Base-by-base conservation (phyloP, 30 jellyfish, hydroid and myxozoan species). In the Aurelia sp. region DNA sequence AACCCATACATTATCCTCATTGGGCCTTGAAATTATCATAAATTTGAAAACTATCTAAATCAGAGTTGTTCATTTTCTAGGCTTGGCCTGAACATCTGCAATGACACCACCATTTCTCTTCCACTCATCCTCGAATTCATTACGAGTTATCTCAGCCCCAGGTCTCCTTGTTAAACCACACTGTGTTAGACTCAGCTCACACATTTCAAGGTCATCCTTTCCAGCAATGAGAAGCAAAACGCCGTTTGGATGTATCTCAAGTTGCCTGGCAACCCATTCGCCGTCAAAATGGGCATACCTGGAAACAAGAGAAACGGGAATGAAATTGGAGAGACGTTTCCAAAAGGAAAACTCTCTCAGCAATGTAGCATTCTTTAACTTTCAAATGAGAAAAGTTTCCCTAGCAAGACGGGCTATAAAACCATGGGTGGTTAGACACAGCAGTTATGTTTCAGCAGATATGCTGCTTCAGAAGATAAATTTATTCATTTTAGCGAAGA, bases 281-380 rank as follows among this genome's bases (percentile, higher is more conserved):
- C 99, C 99, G 82, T 95, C 99, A 76, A 95, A 95, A 66, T 95
- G 99, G 11, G 99, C 99, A 67, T 95, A 95, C 99, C 99, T 95
- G 68, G 77, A 50, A 69, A 22, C 10, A 30, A 60, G 19, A 19
- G 69, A 27, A 13, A 67, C 20, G 63, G 57, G 38, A 44, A 1
- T 44, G 15, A 44, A 44, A 7, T 27, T 27, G 33, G 33, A 27
- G 33, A 2, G 33, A 27, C 33, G 33, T 27, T 27, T 27, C 33
- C 33, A 27, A 27, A 27, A 27, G 33, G 33, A 27, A 27, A 27
- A 27, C 33, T 0, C 33, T 27, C 33, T 27, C 33, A 27, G 33
- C 33, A 27, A 27, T 27, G 33, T 27, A 27, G 2, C 2, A 27
- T 27, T 27, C 33, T 27, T 27, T 1, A 27, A 27, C 33, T 27